Evolutionary conservation across 2,113 vertebrate genomes (phyloP).

Genomic region (Carassius auratus): DNA sequence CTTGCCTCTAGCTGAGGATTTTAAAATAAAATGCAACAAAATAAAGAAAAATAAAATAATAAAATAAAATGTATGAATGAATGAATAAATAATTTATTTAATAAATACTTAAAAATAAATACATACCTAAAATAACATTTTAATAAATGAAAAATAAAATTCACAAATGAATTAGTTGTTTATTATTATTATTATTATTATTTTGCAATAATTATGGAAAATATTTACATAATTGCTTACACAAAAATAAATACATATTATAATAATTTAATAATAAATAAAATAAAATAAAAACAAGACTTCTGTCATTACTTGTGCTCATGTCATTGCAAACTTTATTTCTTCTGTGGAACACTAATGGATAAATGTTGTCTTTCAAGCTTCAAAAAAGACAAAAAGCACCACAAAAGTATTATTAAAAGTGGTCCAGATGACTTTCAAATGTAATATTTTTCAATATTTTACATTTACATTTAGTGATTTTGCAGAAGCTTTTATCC

Average conservation of each 20-base stretch:
- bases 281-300: neutral
- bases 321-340: neutral
- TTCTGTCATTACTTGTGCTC: neutral
- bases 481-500: no score
- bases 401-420: neutral
- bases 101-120: no score
- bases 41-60: neutral
- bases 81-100: no score
- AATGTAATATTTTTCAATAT: no score
- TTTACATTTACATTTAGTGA: neutral
- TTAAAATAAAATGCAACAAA: neutral
- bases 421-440: neutral
- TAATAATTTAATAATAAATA: neutral
- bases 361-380: neutral
- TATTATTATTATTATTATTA: neutral
- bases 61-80: no score
- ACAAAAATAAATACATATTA: neutral
- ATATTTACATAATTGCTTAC: no score
- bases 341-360: neutral
- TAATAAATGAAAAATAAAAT: neutral
- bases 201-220: no score
- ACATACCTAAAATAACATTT: no score
- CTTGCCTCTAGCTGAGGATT: neutral
- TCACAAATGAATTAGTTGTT: neutral
- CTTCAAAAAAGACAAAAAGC: constrained; percentile 5